These are phyloP conservation scores for Glyphotaelius pellucidus DNA, from an alignment of 2,888 invertebrate genomes.

Conservation along the genomic window DNA sequence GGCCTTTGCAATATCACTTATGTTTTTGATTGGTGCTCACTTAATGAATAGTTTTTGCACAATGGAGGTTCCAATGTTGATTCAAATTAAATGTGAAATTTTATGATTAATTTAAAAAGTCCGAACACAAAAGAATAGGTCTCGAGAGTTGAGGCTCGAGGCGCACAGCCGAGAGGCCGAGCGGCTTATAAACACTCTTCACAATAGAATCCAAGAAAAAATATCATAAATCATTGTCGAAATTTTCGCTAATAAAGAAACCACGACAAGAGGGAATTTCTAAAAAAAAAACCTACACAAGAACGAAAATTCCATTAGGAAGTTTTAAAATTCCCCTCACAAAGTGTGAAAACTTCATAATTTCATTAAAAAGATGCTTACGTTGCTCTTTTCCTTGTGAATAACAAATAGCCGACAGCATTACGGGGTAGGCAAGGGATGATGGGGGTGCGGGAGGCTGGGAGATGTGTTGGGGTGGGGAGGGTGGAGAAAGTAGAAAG, in stretches of 20 bases:
- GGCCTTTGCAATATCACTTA: not conserved
- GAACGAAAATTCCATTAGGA: slow-evolving; percentile 64
- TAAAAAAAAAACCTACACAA: slow-evolving; percentile 54
- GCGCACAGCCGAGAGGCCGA: slow-evolving; percentile 16
- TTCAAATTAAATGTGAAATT: slow-evolving; percentile 38
- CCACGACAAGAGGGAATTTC: slow-evolving; percentile 56
- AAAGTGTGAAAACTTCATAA: slow-evolving; percentile 66
- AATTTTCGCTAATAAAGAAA: slow-evolving; percentile 65
- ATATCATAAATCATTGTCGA: slow-evolving; percentile 65
- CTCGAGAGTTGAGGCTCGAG: not conserved
- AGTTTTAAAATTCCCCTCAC: slow-evolving; percentile 64
- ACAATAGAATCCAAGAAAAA: slow-evolving; percentile 52
- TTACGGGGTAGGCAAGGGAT: not conserved
- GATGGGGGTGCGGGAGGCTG: not conserved
- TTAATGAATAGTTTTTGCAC: slow-evolving; percentile 15
- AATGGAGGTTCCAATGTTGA: slow-evolving; percentile 36
- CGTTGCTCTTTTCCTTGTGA: slow-evolving; percentile 67
- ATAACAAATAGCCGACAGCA: slow-evolving; percentile 65
- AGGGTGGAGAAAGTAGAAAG: not conserved
- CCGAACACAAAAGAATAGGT: slow-evolving; percentile 22
- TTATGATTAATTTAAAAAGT: slow-evolving; percentile 51
- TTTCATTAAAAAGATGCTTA: slow-evolving; percentile 67
- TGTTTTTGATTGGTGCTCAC: slow-evolving; percentile 3
- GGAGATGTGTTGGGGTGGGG: not conserved
- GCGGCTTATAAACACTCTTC: slow-evolving; percentile 46